Evolutionary conservation across 2,888 invertebrate species (phyloP).

Genomic region (Encarsia formosa): DNA sequence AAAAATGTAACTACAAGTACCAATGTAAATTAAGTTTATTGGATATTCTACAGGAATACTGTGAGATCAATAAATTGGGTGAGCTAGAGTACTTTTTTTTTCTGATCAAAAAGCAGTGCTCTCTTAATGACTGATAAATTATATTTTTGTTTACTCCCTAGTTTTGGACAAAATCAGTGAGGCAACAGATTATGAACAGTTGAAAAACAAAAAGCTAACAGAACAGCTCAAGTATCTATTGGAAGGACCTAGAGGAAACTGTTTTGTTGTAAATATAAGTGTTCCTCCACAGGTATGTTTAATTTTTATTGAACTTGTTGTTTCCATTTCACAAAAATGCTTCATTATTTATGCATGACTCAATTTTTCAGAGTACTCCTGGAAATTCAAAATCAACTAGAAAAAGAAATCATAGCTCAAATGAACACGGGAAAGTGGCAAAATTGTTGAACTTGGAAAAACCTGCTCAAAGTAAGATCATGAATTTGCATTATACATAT

Average conservation of each 20-base stretch:
- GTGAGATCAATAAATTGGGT: slow-evolving; percentile 40
- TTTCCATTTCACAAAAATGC: background rate
- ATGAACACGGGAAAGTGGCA: slow-evolving; percentile 38
- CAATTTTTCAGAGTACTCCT: slow-evolving; percentile 34
- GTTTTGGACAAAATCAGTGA: slow-evolving; percentile 45
- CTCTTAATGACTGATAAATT: background rate
- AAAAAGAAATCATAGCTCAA: slow-evolving; percentile 41
- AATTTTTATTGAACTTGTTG: background rate
- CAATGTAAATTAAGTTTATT: slow-evolving; percentile 40
- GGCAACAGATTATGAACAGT: slow-evolving; percentile 39
- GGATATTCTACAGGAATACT: slow-evolving; percentile 46
- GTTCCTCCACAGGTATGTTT: slow-evolving; percentile 41
- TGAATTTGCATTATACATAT: too few relatives aligned
- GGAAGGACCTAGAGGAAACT: slow-evolving; percentile 38
- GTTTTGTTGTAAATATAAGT: slow-evolving; percentile 48
- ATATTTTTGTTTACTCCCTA: slow-evolving; percentile 24
- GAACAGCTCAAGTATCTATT: slow-evolving; percentile 46
- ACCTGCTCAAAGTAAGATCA: too few relatives aligned
- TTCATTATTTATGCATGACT: background rate
- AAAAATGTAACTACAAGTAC: slow-evolving; percentile 40
- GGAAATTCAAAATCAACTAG: slow-evolving; percentile 38
- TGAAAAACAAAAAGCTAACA: slow-evolving; percentile 42
- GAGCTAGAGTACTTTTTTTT: slow-evolving; percentile 8
- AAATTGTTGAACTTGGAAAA: too few relatives aligned
- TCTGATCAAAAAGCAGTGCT: background rate